phyloP scores from a whole-genome alignment of 2,888 invertebrate species.

The Phymatocera aterrima region DNA sequence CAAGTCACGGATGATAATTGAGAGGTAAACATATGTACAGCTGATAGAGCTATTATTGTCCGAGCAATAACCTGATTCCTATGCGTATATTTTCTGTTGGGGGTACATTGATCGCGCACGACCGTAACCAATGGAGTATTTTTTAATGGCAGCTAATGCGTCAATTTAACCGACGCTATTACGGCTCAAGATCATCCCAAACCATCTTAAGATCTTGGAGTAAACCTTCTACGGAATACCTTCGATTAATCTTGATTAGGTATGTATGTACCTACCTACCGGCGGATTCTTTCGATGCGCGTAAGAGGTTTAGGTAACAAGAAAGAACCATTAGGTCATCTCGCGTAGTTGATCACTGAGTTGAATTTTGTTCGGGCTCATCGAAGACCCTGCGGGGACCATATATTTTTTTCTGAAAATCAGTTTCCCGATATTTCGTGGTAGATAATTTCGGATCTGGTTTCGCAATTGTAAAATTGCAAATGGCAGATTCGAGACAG shows the following conservation, averaged over 20 bases:
- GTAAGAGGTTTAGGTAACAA: neutral
- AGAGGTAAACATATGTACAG: neutral
- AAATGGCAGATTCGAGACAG: no score
- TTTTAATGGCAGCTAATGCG: constrained; percentile 6
- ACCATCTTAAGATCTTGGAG: neutral
- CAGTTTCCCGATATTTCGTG: neutral
- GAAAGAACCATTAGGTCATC: neutral
- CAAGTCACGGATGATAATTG: constrained; percentile 1
- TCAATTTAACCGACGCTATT: constrained; percentile 10
- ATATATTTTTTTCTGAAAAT: neutral
- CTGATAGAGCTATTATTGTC: constrained; percentile 33
- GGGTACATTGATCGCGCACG: constrained; percentile 24
- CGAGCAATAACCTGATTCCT: neutral
- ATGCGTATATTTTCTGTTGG: neutral
- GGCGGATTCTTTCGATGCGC: neutral
- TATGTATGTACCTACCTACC: no score
- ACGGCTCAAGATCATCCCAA: neutral
- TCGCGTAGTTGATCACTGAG: no score
- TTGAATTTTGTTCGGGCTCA: neutral
- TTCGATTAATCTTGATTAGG: constrained; percentile 5
- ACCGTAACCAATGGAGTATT: constrained; percentile 7
- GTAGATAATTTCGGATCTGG: neutral
- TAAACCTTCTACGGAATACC: neutral
- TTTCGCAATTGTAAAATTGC: neutral
- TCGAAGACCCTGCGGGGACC: neutral